These are phyloP conservation scores for Eupeodes latifasciatus DNA, from an alignment of 2,888 invertebrate species.

Conservation along the genomic window DNA sequence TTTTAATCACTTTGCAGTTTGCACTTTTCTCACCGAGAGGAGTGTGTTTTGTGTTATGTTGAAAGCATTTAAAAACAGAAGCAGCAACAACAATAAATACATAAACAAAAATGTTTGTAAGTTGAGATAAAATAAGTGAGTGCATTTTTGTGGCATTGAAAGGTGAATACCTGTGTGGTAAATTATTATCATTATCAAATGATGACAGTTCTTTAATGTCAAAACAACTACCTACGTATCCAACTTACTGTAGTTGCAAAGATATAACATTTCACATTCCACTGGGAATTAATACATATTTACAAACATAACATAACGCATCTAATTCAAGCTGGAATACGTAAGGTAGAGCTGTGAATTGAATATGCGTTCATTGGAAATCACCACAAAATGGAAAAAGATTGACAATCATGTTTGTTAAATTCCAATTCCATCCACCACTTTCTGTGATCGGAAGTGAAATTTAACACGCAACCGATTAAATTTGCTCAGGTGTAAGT, in stretches of 20 bases:
- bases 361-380: not conserved
- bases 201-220: slow-evolving; percentile 41
- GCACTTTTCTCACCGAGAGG: slow-evolving; percentile 6
- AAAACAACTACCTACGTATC: not conserved
- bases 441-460: slow-evolving; percentile 41
- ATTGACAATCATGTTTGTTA: not conserved
- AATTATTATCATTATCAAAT: not conserved
- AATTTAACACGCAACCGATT: slow-evolving; percentile 11
- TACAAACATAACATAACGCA: slow-evolving; percentile 8
- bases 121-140: slow-evolving; percentile 31
- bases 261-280: slow-evolving; percentile 32
- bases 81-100: not conserved
- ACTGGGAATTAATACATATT: slow-evolving; percentile 11
- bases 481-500: slow-evolving; percentile 31
- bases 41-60: not conserved
- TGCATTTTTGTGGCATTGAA: slow-evolving; percentile 62
- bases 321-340: not conserved
- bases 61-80: no score
- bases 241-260: not conserved
- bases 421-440: slow-evolving; percentile 16
- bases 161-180: slow-evolving; percentile 51
- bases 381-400: slow-evolving; percentile 22
- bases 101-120: not conserved
- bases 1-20: slow-evolving; percentile 29
- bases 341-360: not conserved